Base-by-base conservation (phyloP, 2,888 invertebrate species). In the Agonopterix heracliana region DNA sequence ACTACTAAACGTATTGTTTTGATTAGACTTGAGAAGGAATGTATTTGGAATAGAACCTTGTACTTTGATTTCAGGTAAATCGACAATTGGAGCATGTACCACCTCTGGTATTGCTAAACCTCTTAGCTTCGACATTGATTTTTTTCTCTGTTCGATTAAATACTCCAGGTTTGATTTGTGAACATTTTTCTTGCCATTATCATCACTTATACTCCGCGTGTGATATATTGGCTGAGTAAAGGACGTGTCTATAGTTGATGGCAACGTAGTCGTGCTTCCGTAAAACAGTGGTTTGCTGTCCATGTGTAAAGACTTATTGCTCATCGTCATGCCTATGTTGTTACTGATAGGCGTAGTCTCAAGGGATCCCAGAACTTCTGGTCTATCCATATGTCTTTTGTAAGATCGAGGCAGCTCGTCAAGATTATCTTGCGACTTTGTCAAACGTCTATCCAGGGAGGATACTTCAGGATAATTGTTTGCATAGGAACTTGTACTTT, bases 91-190 rank as follows among this genome's bases (percentile, higher is more conserved):
- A 13, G 78, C 76, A 69, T 92, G 91, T 49, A 90, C 88, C 80
- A 90, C 88, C 80, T 96, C 96, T 3, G 96, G 96, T 70, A 97
- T 97, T 35, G 96, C 94, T 62, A 97, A 83, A n/a, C 96, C 96
- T 66, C 96, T 91, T 52, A 97, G 80, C 78, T 96, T 96, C 2
- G 95, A 95, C 80, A 96, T 92, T 13, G 94, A 94, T 68, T 93
- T 93, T 58, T 93, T 92, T 49, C 96, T 90, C 72, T 96, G 95
- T 76, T 96, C 96, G 61, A 95, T 91, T 59, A 96, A 81, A 60
- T 93, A 92, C 63, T 92, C 93, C 66, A 95, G 89, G 54, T 93
- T 93, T 1, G 91, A 91, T 70, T 91, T 91, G 55, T 92, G 90
- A 59, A 83, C 78, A 34, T 80, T 87, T 60, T 80, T 86, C 36